Conservation (phyloP, 2,113 vertebrate genomes). For the Engraulis encrasicolus region DNA sequence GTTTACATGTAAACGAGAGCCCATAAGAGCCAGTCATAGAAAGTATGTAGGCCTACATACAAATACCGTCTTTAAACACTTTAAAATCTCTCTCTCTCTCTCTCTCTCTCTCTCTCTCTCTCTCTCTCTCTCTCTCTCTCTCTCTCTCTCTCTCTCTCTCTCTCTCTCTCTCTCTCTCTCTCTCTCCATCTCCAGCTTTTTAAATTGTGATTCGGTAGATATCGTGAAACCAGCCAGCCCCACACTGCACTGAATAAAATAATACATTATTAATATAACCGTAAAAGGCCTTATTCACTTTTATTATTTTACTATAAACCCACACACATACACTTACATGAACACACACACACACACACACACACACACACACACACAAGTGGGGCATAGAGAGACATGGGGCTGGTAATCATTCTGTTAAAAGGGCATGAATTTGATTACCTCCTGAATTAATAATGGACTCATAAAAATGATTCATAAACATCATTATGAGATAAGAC, state of each 20-base stretch:
- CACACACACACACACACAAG: conserved; percentile 2
- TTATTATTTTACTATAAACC: conserved; percentile 26
- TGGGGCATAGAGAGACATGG: too few species aligned
- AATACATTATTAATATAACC: conserved; percentile 48
- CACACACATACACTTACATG: not conserved
- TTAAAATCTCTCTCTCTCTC: conserved; percentile 20
- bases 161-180: too few species aligned
- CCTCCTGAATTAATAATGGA: conserved; percentile 55
- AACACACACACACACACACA: not conserved
- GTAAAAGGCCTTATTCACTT: conserved; percentile 40
- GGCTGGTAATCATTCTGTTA: conserved; percentile 33
- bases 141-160: too few species aligned
- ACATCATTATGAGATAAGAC: conserved; percentile 42
- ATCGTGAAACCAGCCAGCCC: conserved; percentile 39
- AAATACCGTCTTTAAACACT: too few species aligned
- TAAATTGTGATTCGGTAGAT: conserved; percentile 20
- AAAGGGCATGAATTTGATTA: conserved; percentile 52
- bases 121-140: too few species aligned
- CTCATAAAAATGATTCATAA: conserved; percentile 48
- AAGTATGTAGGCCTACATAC: too few species aligned
- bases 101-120: conserved; percentile 13
- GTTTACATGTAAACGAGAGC: too few species aligned
- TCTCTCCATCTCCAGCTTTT: not conserved
- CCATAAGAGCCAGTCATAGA: too few species aligned
- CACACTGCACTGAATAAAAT: conserved; percentile 52